A percentile compares a stretch with the other conserved stretches of the same genome.
phyloP scores from a whole-genome alignment of 2,113 vertebrate genomes.

The Cochlearius cochlearius region DNA sequence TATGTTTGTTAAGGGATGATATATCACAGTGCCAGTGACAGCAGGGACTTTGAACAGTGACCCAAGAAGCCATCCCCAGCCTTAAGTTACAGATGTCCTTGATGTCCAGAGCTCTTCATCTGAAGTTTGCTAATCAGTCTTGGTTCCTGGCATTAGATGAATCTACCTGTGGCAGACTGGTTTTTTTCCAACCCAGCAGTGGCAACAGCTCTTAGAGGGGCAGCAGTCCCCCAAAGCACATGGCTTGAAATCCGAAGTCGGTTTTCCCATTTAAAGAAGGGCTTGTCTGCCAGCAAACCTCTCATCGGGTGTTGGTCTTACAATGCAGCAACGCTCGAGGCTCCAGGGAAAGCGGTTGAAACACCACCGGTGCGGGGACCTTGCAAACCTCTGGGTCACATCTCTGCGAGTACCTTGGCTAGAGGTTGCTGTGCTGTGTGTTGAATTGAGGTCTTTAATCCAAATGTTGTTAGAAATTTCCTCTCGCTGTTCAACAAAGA shows the following conservation, averaged over 20 bases:
- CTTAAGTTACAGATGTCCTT: not conserved
- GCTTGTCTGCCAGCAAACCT: not conserved
- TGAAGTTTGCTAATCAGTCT: not conserved
- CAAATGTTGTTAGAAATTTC: not conserved
- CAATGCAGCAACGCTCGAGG: fast-evolving
- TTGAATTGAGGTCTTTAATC: not conserved
- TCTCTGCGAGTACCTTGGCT: not conserved
- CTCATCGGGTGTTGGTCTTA: not conserved
- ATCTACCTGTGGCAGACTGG: not conserved
- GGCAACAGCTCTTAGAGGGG: not conserved
- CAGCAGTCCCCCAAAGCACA: not conserved
- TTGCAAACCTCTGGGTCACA: not conserved
- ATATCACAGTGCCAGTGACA: fast-evolving
- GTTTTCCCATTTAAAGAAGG: not conserved
- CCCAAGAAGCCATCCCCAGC: not conserved
- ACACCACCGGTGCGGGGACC: not conserved
- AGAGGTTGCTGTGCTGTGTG: not conserved
- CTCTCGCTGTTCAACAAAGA: not conserved
- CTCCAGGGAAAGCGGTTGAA: not conserved
- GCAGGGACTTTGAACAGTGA: not conserved
- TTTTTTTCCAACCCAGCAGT: not conserved
- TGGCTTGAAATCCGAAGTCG: not conserved
- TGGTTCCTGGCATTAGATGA: not conserved
- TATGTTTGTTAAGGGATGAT: not conserved
- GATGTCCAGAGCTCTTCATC: not conserved